Evolutionary conservation across 2,797 vertebrate species (phyloP).

Genomic region (Diglossa cyanea): DNA sequence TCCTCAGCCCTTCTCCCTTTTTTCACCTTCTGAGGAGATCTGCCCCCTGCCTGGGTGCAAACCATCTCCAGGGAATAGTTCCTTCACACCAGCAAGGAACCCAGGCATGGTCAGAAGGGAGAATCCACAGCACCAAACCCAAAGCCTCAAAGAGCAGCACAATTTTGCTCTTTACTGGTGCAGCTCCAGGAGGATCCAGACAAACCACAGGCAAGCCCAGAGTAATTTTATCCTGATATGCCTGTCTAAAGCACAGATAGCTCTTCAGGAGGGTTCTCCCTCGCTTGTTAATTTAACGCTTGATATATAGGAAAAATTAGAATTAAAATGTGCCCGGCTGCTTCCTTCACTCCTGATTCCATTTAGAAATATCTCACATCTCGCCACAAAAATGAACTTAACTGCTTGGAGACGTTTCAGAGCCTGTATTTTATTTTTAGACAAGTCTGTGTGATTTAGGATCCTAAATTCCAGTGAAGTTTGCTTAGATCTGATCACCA

Average conservation of each 20-base stretch:
- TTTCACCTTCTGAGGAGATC: neutral
- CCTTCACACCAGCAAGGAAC: neutral
- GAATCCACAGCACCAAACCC: neutral
- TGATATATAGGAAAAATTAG: conserved; percentile 57
- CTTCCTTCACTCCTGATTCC: neutral
- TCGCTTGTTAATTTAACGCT: conserved; percentile 52
- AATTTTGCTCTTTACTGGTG: conserved; percentile 18
- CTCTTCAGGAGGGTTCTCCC: conserved; percentile 18
- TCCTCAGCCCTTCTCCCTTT: neutral
- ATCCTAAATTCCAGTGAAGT: neutral
- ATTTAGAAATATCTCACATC: conserved; percentile 23
- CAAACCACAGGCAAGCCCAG: neutral
- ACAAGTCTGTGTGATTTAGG: neutral
- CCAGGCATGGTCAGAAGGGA: neutral
- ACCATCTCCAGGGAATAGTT: neutral
- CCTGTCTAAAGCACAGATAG: conserved; percentile 38
- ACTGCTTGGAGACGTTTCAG: neutral
- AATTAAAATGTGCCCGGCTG: conserved; percentile 1
- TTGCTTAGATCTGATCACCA: neutral
- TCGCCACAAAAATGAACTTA: neutral
- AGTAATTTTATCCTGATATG: conserved; percentile 54
- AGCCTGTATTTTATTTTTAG: neutral
- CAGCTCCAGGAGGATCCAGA: conserved; percentile 33
- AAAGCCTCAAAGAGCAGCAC: neutral
- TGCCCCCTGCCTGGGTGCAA: neutral